Base-by-base conservation (phyloP, 1,140 invertebrate species). In the Samia ricini region DNA sequence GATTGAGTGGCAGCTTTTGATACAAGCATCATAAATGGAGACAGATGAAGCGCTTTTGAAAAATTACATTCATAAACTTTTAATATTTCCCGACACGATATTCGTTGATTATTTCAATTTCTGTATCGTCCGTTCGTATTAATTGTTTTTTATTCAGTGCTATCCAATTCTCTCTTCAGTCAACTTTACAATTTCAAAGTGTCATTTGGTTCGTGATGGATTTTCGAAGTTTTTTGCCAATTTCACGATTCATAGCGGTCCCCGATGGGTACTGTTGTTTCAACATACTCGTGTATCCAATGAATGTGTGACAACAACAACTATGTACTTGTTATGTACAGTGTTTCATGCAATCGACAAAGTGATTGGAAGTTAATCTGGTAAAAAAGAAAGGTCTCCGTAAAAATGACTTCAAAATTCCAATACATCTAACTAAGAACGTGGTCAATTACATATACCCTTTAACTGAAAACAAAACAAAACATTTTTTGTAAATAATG, bases 181-280 rank as follows among this genome's bases (percentile, higher is more conserved):
- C 85, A 83, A 79, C 78, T 89, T 88, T 86, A 86, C 86, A 89
- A 87, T 89, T 89, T 88, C 81, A 82, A 84, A 88, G 81, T 89
- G 83, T 88, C 85, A 84, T 89, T 89, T 89, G 85, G 85, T 78
- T 85, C 82, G 86, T 89, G 86, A 89, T 89, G 85, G 86, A 86
- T 88, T 84, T 81, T 72, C 72, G 77, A 78, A 76, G 83, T 85
- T 85, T 77, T 89, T 88, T 86, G 79, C 69, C 85, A 88, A 89
- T 89, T 88, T 89, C 85, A 89, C 82, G 86, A 72, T 83, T 76
- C 80, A 73, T 69, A 71, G 76, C 76, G 50, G 76, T 77, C 80
- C 80, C 84, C 65, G 73, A 79, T 82, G 79, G 76, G 74, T 77
- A 79, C 72, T 69, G 72, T 77, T 83, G 76, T 87, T 81, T 83